Conservation (phyloP, 2,888 invertebrate species). For the Cantharis rufa region DNA sequence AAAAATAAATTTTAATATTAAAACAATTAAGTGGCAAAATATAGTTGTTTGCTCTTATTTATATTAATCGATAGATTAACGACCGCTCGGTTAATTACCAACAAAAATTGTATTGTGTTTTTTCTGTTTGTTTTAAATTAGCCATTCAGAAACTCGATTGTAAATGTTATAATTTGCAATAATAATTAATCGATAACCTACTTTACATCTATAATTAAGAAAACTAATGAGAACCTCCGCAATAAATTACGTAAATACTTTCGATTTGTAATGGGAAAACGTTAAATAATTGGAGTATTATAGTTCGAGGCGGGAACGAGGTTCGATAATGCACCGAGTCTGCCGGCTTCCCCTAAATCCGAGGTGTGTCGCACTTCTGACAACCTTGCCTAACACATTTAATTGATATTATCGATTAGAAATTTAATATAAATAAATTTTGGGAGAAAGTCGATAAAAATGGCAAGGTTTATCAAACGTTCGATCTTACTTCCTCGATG, state of each 20-base stretch:
- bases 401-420: neutral
- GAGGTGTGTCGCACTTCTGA: neutral
- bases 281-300: neutral
- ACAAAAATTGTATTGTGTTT: neutral
- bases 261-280: neutral
- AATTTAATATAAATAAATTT: neutral
- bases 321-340: neutral
- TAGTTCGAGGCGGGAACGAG: too few species aligned
- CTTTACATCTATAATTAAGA: slow-evolving; percentile 22
- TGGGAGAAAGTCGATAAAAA: neutral
- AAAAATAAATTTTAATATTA: neutral
- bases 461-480: neutral
- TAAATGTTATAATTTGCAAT: neutral
- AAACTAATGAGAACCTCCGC: slow-evolving; percentile 20
- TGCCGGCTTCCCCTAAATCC: neutral
- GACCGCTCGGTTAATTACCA: neutral
- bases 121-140: neutral
- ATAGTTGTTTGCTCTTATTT: neutral
- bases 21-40: neutral
- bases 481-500: neutral
- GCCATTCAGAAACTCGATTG: neutral
- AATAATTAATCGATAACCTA: slow-evolving; percentile 19
- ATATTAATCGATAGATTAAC: neutral
- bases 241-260: neutral
- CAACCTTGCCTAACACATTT: neutral